Conservation (phyloP, 2,113 vertebrate genomes). For the Glaucomys volans region DNA sequence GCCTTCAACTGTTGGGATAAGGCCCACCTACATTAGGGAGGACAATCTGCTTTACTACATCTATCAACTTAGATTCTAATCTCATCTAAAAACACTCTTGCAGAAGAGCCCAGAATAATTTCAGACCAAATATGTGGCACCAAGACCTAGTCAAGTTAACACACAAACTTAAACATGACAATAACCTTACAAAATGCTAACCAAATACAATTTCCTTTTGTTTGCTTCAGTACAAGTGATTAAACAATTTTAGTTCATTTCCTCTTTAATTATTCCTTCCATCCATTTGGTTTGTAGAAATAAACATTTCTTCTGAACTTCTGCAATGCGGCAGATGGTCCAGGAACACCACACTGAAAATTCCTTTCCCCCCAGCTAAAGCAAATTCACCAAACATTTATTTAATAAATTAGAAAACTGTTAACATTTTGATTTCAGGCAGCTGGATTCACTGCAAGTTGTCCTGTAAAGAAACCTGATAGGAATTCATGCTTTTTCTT, state of each 20-base stretch:
- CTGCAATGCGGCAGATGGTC: conserved; percentile 54
- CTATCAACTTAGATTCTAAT: background rate
- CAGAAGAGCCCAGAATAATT: background rate
- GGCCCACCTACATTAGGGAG: background rate
- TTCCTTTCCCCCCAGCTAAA: conserved; percentile 76
- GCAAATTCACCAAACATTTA: conserved; percentile 78
- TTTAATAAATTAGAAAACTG: conserved; percentile 87
- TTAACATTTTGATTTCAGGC: conserved; percentile 89
- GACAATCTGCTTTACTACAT: background rate
- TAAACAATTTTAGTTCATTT: background rate
- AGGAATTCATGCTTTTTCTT: conserved; percentile 80
- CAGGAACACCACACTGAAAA: conserved; percentile 82
- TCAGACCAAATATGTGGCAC: background rate
- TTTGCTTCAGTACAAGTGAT: background rate
- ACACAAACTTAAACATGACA: background rate
- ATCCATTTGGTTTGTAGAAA: conserved; percentile 63
- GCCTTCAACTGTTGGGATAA: background rate
- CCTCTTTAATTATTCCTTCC: conserved; percentile 50
- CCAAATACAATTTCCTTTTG: background rate
- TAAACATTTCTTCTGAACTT: conserved; percentile 66
- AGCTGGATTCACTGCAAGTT: conserved; percentile 85
- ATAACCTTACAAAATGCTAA: background rate
- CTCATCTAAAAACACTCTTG: background rate
- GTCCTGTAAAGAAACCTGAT: conserved; percentile 85
- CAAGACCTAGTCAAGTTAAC: background rate